Base-by-base conservation (phyloP, 2,888 invertebrate genomes). In the Dastarcus helophoroides region DNA sequence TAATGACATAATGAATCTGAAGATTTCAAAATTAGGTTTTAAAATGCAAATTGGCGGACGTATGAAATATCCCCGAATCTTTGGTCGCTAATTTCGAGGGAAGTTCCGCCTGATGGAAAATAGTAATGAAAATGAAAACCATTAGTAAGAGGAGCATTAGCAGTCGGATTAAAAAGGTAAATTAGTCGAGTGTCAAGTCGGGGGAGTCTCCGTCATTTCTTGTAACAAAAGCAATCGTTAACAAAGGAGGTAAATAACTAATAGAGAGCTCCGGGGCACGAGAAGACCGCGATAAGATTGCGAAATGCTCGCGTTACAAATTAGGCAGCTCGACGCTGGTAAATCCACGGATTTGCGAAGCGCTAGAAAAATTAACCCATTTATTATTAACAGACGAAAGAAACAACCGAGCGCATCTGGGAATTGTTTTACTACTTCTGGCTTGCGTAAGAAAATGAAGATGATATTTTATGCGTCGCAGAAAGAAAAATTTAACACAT, bases 331-430 rank as follows among this genome's bases (percentile, higher is more conserved):
- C 47, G 44, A 44, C 43, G 46, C 46, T 43, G 44, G 46, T 41
- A 48, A 48, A 52, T 49, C 48, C 47, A 38, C 42, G 50, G 53
- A 55, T 56, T 56, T 54, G 53, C 50, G 48, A 54, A 52, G 50
- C 55, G 48, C 52, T 48, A 51, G 57, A 58, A 58, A 60, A 58
- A 59, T 59, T 58, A 58, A 55, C 52, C 54, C 53, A 59, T 58
- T 56, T 55, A 59, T 58, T 57, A 59, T 59, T 58, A 57, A 59
- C 50, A 51, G 48, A 46, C 49, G 50, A 49, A 53, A 51, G 53
- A 48, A 52, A 50, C 47, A 46, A 46, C 44, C 47, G 49, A 46
- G 42, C 50, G 44, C 48, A 44, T 40, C 40, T 38, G 53, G 48
- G 51, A 54, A 54, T 55, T 54, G 50, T 53, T 53, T 53, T 48